phyloP scores from a whole-genome alignment of 2,888 invertebrate genomes.

The Cerastoderma edule region DNA sequence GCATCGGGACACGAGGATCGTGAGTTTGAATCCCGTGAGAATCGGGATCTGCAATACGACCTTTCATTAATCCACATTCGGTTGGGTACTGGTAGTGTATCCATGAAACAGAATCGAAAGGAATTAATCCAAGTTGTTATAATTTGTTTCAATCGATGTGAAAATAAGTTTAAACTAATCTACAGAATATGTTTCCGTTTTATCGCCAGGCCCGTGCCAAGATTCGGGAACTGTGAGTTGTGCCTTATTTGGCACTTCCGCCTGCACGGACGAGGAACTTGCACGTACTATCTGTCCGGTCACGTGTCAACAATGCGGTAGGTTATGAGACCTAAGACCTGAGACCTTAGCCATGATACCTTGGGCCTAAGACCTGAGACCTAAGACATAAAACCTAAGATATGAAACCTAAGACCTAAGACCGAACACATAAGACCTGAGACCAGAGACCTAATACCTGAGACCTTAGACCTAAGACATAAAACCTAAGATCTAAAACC shows the following conservation, averaged over 20 bases:
- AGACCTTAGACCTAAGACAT: too few relatives aligned
- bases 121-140: too few relatives aligned
- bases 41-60: background rate
- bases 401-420: too few relatives aligned
- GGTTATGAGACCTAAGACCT: too few relatives aligned
- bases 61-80: background rate
- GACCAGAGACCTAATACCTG: too few relatives aligned
- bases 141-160: background rate
- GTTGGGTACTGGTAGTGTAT: background rate
- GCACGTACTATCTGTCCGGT: slow-evolving; percentile 17
- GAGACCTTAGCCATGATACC: too few relatives aligned
- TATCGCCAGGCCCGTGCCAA: background rate
- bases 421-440: too few relatives aligned
- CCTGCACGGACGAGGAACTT: slow-evolving; percentile 11
- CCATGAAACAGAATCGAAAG: background rate
- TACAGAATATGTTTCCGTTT: background rate
- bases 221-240: slow-evolving; percentile 1
- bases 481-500: too few relatives aligned
- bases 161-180: background rate
- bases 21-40: background rate
- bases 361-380: too few relatives aligned
- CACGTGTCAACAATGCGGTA: slow-evolving; percentile 17
- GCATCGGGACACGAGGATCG: too few relatives aligned
- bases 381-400: too few relatives aligned
- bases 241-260: background rate